Evolutionary conservation across 2,797 vertebrate species (phyloP), one percentile per base, ranked within the genome.

Genomic region (Lepus townsendii): DNA sequence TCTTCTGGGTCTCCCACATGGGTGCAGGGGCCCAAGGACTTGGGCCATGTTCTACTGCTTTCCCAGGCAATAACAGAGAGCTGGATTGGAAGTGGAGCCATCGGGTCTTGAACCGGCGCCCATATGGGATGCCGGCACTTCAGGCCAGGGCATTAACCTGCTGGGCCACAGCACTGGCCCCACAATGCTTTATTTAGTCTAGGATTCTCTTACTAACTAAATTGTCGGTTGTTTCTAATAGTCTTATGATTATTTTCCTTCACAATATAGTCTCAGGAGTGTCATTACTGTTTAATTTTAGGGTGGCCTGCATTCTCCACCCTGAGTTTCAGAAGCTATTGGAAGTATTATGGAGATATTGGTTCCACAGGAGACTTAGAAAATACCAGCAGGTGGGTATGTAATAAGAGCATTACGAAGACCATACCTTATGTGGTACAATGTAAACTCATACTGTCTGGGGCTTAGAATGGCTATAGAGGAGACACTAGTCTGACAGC

Each of bases 221-320:
- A 92, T 38, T 68, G 11, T 60, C 4, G 13, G 30, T 11, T 52
- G 42, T 54, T 76, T 52, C 27, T 35, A 85, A 52, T 30, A 30
- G 5, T 86, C 52, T 7, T 76, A 20, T 11, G 26, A 0, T 3
- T 6, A 10, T 52, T 92, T 2, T 3, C 2, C 73, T 77, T 60
- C 73, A 89, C 0, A 85, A 92, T 89, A 35, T 65, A 32, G 84
- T 50, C 68, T 77, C 30, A 82, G 26, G 3, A 57, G 24, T 1
- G 2, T 35, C n/a, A 30, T 89, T 83, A 83, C 50, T 88, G 96
- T 62, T 94, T 91, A 89, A 88, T 68, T 87, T 77, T 72, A 90
- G 89, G 72, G 14, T 75, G 71, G 60, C 1, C n/a, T 78, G 69
- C 24, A 71, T 60, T 32, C 14, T 26, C 68, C 93, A 75, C 73